Base-by-base conservation (phyloP, 2,113 vertebrate genomes). In the Amphiprion percula region DNA sequence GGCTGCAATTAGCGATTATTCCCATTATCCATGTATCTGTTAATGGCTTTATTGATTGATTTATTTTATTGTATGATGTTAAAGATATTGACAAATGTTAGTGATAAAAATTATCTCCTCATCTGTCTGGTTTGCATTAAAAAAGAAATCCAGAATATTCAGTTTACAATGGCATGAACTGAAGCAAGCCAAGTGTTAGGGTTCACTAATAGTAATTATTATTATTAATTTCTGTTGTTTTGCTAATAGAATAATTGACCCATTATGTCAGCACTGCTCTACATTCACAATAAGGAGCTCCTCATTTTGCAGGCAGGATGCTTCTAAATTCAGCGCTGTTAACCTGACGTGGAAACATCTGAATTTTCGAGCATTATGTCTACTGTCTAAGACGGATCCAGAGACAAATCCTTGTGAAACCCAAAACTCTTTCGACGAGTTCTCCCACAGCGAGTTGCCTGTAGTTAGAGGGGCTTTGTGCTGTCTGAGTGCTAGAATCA, bases 401-500 rank as follows among this genome's bases (percentile, higher is more conserved):
- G 73, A 91, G 83, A 87, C 89, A 90, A 89, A 92, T 90, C 89
- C 89, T 65, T 49, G 58, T 68, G 73, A 83, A 90, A 85, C 70
- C 68, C 46, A 26, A n/a, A 79, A 81, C 74, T 83, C 85, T 85
- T 70, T 62, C 44, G 53, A 47, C 63, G 55, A 83, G 77, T 87
- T 84, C 55, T 77, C 91, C 83, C 87, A 67, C 79, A 76, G 89
- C 53, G 86, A 79, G 85, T 80, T 61, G 83, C 79, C 83, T 76
- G 84, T 74, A 88, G 87, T 90, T 79, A 53, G 83, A 83, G 83
- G 85, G 84, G 77, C 90, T 91, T 90, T 91, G 88, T 84, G 86
- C 88, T 82, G 87, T 90, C 89, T 85, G 83, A 87, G 87, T 33
- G 82, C 76, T 74, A 61, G 86, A 86, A 87, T 89, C 88, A 80